A percentile compares a stretch with the other conserved stretches of the same genome.
These are phyloP conservation scores for Danio aesculapii DNA, from an alignment of 2,797 vertebrate genomes.

Conservation along the genomic window DNA sequence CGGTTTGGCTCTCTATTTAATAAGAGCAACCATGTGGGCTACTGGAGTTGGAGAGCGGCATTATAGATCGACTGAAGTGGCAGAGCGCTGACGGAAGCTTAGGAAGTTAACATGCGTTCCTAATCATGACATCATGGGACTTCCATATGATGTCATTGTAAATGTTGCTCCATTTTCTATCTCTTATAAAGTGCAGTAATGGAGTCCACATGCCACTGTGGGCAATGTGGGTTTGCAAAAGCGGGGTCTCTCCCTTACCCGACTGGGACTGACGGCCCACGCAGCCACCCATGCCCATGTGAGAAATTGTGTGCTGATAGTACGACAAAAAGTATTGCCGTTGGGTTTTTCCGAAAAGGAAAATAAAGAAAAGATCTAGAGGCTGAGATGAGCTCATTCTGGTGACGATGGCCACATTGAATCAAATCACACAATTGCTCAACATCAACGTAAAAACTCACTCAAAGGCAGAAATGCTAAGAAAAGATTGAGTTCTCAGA, in stretches of 20 bases:
- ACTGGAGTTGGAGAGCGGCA: neutral
- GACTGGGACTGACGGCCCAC: neutral
- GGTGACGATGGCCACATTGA: constrained; percentile 70
- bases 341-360: constrained; percentile 62
- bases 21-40: constrained; percentile 11
- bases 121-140: constrained; percentile 56
- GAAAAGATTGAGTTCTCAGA: neutral
- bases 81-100: constrained; percentile 16
- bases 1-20: neutral
- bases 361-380: constrained; percentile 64
- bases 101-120: constrained; percentile 20
- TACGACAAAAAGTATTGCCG: constrained; percentile 65
- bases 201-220: constrained; percentile 80
- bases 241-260: constrained; percentile 67
- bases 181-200: constrained; percentile 80
- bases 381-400: constrained; percentile 75
- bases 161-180: constrained; percentile 65
- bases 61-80: constrained; percentile 22
- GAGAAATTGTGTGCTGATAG: constrained; percentile 71
- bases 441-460: constrained; percentile 8
- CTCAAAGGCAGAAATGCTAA: neutral
- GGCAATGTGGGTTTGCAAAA: constrained; percentile 75
- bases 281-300: constrained; percentile 61
- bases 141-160: constrained; percentile 13
- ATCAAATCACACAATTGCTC: constrained; percentile 30